These are phyloP conservation scores for Mythimna albipuncta DNA, from an alignment of 2,888 invertebrate genomes.

Conservation along the genomic window DNA sequence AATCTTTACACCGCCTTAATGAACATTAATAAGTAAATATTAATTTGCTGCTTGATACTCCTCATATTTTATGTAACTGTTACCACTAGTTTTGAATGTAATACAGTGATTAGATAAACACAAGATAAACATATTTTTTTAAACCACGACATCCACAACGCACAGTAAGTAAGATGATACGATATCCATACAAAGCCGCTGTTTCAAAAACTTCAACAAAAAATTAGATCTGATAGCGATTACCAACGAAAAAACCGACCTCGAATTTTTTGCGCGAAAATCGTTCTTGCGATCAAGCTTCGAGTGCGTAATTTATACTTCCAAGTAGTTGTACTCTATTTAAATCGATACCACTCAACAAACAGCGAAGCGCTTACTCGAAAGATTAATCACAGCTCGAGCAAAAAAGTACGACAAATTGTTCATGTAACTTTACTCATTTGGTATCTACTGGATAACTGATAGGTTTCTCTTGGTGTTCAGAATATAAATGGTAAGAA, in stretches of 20 bases:
- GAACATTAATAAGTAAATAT: no score
- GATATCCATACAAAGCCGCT: slow-evolving; percentile 43
- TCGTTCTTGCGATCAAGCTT: slow-evolving; percentile 67
- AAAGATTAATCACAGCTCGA: slow-evolving; percentile 48
- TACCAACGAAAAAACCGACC: slow-evolving; percentile 69
- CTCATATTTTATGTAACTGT: slow-evolving; percentile 13
- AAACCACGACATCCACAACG: slow-evolving; percentile 22
- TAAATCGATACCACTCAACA: slow-evolving; percentile 55
- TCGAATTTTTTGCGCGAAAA: slow-evolving; percentile 70
- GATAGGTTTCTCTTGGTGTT: slow-evolving; percentile 40
- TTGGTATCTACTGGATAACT: slow-evolving; percentile 45
- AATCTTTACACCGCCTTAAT: no score
- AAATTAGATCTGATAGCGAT: slow-evolving; percentile 68
- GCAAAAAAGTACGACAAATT: slow-evolving; percentile 56
- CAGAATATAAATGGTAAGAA: slow-evolving; percentile 50
- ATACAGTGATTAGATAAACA: slow-evolving; percentile 66
- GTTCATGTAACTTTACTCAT: slow-evolving; percentile 52
- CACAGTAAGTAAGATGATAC: slow-evolving; percentile 50
- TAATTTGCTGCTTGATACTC: not conserved
- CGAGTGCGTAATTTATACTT: slow-evolving; percentile 64
- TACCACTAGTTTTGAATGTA: slow-evolving; percentile 61
- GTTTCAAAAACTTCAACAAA: slow-evolving; percentile 65
- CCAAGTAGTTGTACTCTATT: slow-evolving; percentile 50
- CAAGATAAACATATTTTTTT: slow-evolving; percentile 61
- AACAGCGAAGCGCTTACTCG: slow-evolving; percentile 31